Conservation (phyloP, 2,888 invertebrate genomes). For the Muscina levida region DNA sequence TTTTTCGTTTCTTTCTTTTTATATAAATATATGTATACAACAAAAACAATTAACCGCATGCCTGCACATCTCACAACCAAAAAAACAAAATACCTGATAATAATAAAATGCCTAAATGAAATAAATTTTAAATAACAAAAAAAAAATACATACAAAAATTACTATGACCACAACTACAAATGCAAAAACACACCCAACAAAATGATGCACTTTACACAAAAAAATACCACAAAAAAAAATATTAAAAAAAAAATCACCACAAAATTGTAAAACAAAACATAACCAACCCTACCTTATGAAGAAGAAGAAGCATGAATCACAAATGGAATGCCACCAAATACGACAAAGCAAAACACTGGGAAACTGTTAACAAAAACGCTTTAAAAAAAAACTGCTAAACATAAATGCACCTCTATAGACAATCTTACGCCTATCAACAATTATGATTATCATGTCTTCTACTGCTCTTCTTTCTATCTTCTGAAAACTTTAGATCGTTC, state of each 20-base stretch:
- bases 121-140: slow-evolving; percentile 36
- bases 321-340: slow-evolving; percentile 6
- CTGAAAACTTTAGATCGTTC: slow-evolving; percentile 83
- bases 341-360: slow-evolving; percentile 9
- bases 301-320: slow-evolving; percentile 62
- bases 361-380: background rate
- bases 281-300: slow-evolving; percentile 49
- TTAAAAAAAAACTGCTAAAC: background rate
- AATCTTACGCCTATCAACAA: no score
- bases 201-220: slow-evolving; percentile 29
- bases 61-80: slow-evolving; percentile 58
- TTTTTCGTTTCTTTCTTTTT: slow-evolving; percentile 48
- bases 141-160: slow-evolving; percentile 60
- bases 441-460: no score
- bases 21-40: slow-evolving; percentile 11
- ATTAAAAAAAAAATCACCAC: no score
- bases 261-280: slow-evolving; percentile 8
- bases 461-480: slow-evolving; percentile 25
- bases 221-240: background rate
- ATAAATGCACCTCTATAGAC: background rate
- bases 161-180: slow-evolving; percentile 57
- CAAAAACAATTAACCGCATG: slow-evolving; percentile 71
- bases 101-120: slow-evolving; percentile 3
- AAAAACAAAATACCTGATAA: slow-evolving; percentile 49
- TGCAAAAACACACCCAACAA: slow-evolving; percentile 20